These are phyloP conservation scores for Telmatochromis brichardi DNA, from an alignment of 2,113 vertebrate genomes.

Conservation along the genomic window DNA sequence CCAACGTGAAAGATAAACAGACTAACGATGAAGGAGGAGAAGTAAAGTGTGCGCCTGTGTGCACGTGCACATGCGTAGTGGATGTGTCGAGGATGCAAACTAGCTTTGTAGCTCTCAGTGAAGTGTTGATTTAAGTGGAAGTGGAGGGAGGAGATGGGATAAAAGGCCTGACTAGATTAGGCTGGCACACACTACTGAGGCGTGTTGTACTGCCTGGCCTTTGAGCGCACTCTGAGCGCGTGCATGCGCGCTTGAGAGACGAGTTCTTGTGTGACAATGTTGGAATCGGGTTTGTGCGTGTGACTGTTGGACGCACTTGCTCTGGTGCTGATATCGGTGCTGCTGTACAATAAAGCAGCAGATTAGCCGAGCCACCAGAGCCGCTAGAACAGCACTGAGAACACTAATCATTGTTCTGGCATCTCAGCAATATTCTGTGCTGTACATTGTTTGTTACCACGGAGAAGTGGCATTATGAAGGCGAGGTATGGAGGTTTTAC, in stretches of 20 bases:
- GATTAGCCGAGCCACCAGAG: conserved; percentile 17
- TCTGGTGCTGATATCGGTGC: conserved; percentile 24
- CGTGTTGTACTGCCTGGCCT: conserved; percentile 49
- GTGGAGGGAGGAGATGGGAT: conserved; percentile 59
- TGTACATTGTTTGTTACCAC: background rate
- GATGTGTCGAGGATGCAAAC: conserved; percentile 31
- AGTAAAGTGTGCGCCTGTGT: background rate
- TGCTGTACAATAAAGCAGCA: conserved; percentile 37
- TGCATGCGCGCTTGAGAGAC: background rate
- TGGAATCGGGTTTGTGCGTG: conserved; percentile 6
- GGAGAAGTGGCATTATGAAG: background rate
- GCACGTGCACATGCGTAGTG: background rate
- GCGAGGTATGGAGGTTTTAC: background rate
- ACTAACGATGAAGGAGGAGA: conserved; percentile 16
- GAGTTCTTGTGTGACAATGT: background rate
- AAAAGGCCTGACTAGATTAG: conserved; percentile 65
- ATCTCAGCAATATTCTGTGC: conserved; percentile 6
- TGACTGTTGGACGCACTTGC: conserved; percentile 3
- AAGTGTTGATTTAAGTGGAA: conserved; percentile 64
- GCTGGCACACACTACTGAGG: conserved; percentile 64
- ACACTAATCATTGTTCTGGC: conserved; percentile 13
- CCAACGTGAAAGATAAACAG: conserved; percentile 43
- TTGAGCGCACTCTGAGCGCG: conserved; percentile 1
- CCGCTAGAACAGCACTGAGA: background rate
- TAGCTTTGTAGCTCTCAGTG: conserved; percentile 46